Evolutionary conservation across 30 jellyfish, hydroid and myxozoan species (phyloP).

Genomic region (Pseudorhiza aurosa): DNA sequence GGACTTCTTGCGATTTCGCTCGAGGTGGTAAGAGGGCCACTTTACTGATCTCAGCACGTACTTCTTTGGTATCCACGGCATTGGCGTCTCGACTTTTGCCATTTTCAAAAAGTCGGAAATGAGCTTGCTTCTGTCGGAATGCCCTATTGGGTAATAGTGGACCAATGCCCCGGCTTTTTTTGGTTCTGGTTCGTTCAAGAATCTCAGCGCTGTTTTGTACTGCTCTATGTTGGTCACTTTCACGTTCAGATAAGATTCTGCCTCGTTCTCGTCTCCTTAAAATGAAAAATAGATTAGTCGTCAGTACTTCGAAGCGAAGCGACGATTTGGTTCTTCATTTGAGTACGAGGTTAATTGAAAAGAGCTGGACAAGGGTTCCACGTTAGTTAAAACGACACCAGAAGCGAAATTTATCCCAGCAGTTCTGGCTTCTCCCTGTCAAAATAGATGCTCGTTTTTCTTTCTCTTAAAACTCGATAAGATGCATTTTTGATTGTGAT

Average conservation of each 20-base stretch:
- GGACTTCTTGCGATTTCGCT: not conserved
- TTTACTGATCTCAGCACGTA: constrained; percentile 7
- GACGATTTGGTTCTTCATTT: no score
- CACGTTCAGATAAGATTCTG: not conserved
- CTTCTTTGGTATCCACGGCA: constrained; percentile 11
- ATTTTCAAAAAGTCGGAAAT: not conserved
- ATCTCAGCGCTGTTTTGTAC: not conserved
- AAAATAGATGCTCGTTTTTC: no score
- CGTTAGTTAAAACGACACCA: no score
- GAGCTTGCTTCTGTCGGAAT: constrained; percentile 4
- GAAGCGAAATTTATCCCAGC: no score
- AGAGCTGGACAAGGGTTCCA: no score
- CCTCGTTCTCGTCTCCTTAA: constrained; percentile 2
- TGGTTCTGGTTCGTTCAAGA: constrained; percentile 12
- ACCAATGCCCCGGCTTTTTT: constrained; percentile 31
- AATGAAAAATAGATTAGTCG: not conserved
- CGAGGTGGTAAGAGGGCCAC: constrained; percentile 29
- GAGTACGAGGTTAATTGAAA: no score
- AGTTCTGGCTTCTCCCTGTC: no score
- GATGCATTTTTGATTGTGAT: no score
- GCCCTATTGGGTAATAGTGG: constrained; percentile 31
- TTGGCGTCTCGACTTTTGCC: not conserved
- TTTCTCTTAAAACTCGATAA: no score
- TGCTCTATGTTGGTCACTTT: not conserved
- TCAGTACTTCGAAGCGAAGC: not conserved